phyloP scores from a whole-genome alignment of 2,113 vertebrate species.

The Gallinago undulata region DNA sequence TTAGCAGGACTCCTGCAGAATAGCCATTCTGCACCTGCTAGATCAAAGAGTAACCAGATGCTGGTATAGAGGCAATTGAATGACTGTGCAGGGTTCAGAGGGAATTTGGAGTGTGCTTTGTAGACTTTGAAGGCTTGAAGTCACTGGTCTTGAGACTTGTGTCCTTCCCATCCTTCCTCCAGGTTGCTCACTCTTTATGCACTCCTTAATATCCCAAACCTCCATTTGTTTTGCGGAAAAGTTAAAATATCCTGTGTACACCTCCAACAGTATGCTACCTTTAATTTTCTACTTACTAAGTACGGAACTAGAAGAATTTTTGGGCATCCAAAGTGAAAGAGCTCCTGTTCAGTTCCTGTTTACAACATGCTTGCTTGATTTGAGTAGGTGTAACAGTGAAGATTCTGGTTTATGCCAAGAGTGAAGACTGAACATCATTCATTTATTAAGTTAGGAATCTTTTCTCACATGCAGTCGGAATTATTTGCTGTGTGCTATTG shows the following conservation, averaged over 20 bases:
- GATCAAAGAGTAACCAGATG: neutral
- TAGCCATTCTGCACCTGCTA: neutral
- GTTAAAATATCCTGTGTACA: neutral
- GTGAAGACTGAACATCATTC: neutral
- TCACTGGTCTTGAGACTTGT: neutral
- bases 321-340: neutral
- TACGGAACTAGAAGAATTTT: neutral
- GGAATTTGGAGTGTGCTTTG: neutral
- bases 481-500: neutral
- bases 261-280: neutral
- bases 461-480: neutral
- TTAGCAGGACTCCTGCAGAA: neutral
- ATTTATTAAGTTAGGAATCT: neutral
- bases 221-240: neutral
- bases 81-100: neutral
- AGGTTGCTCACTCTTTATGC: neutral
- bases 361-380: neutral
- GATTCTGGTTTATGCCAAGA: neutral
- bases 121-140: neutral
- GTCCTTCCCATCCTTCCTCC: neutral
- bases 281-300: neutral
- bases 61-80: neutral
- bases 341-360: neutral
- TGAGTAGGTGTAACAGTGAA: neutral
- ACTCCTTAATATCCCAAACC: neutral